These are phyloP conservation scores for Lota lota DNA, from an alignment of 2,113 vertebrate genomes.

Conservation along the genomic window DNA sequence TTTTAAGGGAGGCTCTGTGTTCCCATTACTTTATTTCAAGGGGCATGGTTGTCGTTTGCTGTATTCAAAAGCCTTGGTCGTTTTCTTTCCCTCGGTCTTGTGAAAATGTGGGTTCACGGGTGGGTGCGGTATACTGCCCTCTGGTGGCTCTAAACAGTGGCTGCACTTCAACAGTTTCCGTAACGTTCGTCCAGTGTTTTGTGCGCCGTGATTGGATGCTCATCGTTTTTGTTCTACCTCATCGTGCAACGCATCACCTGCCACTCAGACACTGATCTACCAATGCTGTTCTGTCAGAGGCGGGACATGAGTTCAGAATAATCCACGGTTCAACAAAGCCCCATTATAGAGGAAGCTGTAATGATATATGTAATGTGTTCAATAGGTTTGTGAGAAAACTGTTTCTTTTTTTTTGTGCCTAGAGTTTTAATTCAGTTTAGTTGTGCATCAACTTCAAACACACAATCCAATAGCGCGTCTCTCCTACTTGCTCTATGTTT, in stretches of 20 bases:
- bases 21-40: no score
- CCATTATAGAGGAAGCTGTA: no score
- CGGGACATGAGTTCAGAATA: conserved; percentile 13
- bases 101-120: conserved; percentile 17
- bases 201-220: conserved; percentile 43
- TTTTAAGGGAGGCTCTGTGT: neutral
- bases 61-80: neutral
- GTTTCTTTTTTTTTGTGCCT: neutral
- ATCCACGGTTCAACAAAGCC: no score
- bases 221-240: conserved; percentile 62
- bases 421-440: conserved; percentile 26
- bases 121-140: conserved; percentile 21
- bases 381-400: no score
- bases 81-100: no score
- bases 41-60: no score
- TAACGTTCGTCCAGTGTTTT: conserved; percentile 4
- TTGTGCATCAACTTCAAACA: neutral
- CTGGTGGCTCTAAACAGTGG: conserved; percentile 34
- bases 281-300: conserved; percentile 20
- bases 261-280: conserved; percentile 37
- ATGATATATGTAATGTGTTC: no score
- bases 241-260: conserved; percentile 51
- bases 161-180: conserved; percentile 4
- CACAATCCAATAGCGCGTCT: no score
- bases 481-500: no score